Evolutionary conservation across 2,113 vertebrate species (phyloP).

Genomic region (Phylloscopus trochiloides): DNA sequence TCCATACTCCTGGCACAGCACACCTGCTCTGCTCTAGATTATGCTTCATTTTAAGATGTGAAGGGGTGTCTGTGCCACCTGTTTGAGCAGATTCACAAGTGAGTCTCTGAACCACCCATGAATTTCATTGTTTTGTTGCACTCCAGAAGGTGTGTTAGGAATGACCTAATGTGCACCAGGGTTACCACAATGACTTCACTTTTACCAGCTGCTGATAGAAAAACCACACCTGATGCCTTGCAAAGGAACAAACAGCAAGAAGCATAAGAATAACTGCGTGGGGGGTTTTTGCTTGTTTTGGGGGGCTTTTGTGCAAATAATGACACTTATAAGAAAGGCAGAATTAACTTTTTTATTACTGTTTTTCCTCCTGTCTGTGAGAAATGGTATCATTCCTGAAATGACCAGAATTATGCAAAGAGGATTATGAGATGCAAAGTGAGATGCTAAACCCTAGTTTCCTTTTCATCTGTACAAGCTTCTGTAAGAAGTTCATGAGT

Average conservation of each 20-base stretch:
- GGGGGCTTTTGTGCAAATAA: fast-evolving
- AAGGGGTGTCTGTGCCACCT: neutral
- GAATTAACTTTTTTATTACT: neutral
- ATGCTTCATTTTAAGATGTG: neutral
- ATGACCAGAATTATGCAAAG: neutral
- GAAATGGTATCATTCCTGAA: neutral
- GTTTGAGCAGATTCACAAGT: neutral
- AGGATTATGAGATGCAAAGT: neutral
- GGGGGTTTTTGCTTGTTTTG: fast-evolving
- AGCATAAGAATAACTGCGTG: neutral
- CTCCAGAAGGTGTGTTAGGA: neutral
- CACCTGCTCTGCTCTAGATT: neutral
- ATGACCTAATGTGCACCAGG: fast-evolving
- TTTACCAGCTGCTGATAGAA: neutral
- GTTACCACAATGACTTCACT: neutral
- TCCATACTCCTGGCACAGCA: neutral
- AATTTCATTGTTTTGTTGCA: neutral
- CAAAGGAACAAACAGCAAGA: neutral
- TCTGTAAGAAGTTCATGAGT: neutral
- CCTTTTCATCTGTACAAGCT: neutral
- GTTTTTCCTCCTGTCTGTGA: neutral
- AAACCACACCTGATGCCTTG: neutral
- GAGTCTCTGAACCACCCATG: neutral
- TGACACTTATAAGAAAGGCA: neutral
- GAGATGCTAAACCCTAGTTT: neutral